Evolutionary conservation across 2,113 vertebrate genomes (phyloP).

Genomic region (Scomber japonicus): DNA sequence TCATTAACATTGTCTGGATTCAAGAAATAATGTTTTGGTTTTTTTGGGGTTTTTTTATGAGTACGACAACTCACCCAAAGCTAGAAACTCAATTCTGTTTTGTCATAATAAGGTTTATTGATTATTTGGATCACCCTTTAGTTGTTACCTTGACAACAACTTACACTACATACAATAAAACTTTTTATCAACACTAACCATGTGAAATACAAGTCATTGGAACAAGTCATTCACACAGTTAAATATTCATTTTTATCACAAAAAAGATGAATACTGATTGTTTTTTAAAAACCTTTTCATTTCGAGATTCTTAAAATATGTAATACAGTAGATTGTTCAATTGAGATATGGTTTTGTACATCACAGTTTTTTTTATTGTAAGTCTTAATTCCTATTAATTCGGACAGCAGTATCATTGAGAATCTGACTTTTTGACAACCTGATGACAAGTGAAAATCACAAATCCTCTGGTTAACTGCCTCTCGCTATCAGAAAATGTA

Average conservation of each 20-base stretch:
- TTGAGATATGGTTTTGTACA: too few relatives aligned
- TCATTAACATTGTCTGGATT: conserved; percentile 8
- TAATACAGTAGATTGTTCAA: too few relatives aligned
- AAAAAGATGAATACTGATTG: not conserved
- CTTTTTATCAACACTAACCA: not conserved
- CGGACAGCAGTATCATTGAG: not conserved
- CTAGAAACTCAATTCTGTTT: not conserved
- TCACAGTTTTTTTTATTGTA: too few relatives aligned
- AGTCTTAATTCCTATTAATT: not conserved
- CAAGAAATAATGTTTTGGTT: not conserved
- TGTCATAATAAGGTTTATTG: not conserved
- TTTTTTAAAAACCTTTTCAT: not conserved
- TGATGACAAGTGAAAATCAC: conserved; percentile 16
- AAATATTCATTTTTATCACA: too few relatives aligned
- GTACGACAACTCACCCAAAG: not conserved
- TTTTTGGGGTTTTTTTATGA: not conserved
- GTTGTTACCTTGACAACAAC: not conserved
- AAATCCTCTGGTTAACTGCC: not conserved
- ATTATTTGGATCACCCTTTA: not conserved
- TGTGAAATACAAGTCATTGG: too few relatives aligned
- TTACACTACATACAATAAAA: not conserved
- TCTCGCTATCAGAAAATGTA: not conserved
- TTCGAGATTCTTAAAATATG: not conserved
- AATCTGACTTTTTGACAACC: not conserved
- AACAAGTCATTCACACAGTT: too few relatives aligned